Evolutionary conservation across 1,140 invertebrate species (phyloP).

Genomic region (Geopemphigus sp.): DNA sequence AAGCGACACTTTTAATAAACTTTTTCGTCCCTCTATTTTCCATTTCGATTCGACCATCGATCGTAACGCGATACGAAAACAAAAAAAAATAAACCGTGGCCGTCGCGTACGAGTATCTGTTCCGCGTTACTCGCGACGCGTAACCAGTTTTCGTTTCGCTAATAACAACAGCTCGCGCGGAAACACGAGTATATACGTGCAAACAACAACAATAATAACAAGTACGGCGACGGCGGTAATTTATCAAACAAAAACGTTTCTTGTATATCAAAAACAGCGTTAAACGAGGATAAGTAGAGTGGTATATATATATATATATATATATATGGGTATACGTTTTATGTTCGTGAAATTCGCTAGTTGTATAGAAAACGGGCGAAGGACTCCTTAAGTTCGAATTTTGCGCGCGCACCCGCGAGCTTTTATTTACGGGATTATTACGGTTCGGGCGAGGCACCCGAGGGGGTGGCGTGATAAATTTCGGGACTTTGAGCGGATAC

Average conservation of each 20-base stretch:
- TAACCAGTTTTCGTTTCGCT: too few species aligned
- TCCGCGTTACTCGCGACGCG: too few species aligned
- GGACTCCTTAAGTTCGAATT: too few species aligned
- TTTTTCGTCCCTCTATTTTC: too few species aligned
- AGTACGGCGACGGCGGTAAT: background rate
- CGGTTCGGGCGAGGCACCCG: background rate
- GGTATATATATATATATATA: background rate
- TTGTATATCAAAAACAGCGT: background rate
- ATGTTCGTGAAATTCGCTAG: background rate
- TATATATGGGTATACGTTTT: background rate
- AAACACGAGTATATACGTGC: too few species aligned
- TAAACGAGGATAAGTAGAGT: background rate
- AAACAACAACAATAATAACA: too few species aligned
- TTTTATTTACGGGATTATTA: conserved; percentile 41
- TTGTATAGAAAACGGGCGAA: background rate
- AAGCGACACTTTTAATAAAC: too few species aligned
- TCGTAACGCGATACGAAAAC: too few species aligned
- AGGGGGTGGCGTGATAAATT: conserved; percentile 12
- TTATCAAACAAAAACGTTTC: background rate
- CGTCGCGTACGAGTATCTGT: too few species aligned
- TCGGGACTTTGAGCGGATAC: background rate
- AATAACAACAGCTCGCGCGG: too few species aligned
- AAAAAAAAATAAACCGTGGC: too few species aligned
- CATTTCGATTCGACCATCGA: too few species aligned
- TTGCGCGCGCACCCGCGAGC: background rate